These are phyloP conservation scores for Drosophila nr. perissopoda DNA, from an alignment of 2,888 invertebrate genomes.

Conservation along the genomic window DNA sequence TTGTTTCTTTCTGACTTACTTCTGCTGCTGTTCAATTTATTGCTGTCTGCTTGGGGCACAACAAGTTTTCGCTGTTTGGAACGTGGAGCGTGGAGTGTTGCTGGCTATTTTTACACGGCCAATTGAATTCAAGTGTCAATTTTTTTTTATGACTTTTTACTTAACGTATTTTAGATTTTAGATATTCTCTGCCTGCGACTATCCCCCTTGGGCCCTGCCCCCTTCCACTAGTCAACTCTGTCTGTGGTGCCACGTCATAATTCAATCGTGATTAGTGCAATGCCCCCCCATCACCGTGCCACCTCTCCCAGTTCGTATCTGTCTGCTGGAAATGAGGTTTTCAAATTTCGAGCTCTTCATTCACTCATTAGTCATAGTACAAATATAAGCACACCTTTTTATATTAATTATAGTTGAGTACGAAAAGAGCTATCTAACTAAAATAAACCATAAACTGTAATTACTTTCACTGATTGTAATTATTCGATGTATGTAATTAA, in stretches of 20 bases:
- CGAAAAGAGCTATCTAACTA: neutral
- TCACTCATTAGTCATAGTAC: neutral
- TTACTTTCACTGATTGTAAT: neutral
- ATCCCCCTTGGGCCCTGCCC: neutral
- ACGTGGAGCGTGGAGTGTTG: neutral
- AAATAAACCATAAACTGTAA: neutral
- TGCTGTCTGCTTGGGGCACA: conserved; percentile 8
- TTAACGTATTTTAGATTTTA: conserved; percentile 32
- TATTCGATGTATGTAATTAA: neutral
- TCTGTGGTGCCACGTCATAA: conserved; percentile 20
- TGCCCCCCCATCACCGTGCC: neutral
- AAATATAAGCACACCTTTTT: neutral
- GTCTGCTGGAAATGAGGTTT: neutral
- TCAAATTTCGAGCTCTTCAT: neutral
- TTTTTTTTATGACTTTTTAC: conserved; percentile 32
- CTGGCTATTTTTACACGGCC: conserved; percentile 38
- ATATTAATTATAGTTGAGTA: neutral
- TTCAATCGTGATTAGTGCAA: conserved; percentile 22
- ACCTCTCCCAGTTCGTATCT: neutral
- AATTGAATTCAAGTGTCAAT: conserved; percentile 71
- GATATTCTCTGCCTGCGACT: neutral
- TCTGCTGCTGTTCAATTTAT: conserved; percentile 32
- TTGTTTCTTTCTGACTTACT: neutral
- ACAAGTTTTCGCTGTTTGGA: conserved; percentile 9
- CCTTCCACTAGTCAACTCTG: neutral